Conservation (phyloP, 2,113 vertebrate species). For the Rhinopithecus roxellana region DNA sequence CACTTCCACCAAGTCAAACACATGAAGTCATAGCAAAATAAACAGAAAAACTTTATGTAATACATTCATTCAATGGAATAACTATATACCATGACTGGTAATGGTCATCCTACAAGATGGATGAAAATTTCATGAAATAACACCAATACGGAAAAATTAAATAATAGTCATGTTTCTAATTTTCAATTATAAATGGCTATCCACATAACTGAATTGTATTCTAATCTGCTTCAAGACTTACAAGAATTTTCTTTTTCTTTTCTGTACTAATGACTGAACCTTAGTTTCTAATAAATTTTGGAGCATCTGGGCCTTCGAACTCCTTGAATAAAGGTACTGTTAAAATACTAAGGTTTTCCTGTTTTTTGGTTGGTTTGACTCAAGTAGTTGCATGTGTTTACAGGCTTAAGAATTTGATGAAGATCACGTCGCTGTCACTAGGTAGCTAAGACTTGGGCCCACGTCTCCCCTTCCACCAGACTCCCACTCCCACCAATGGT, state of each 20-base stretch:
- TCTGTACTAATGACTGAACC: no score
- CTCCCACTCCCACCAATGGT: not conserved
- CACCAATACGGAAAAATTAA: slow-evolving; percentile 50
- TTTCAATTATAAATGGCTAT: slow-evolving; percentile 49
- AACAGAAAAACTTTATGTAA: not conserved
- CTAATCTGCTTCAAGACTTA: not conserved
- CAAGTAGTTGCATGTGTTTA: slow-evolving; percentile 43
- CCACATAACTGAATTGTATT: slow-evolving; percentile 54
- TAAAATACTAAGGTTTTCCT: not conserved
- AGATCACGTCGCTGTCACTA: not conserved
- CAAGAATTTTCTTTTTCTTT: no score
- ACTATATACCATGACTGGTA: not conserved
- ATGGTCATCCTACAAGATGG: not conserved
- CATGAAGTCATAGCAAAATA: slow-evolving; percentile 1
- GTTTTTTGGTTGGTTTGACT: not conserved
- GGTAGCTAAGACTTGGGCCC: not conserved
- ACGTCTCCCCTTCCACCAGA: not conserved
- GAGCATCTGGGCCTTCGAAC: slow-evolving; percentile 16
- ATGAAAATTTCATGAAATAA: slow-evolving; percentile 62
- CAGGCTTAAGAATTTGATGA: not conserved
- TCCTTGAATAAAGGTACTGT: slow-evolving; percentile 50
- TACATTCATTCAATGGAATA: not conserved
- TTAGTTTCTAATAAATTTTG: no score
- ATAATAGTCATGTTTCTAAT: slow-evolving; percentile 28
- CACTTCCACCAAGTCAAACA: not conserved